Evolutionary conservation across 2,888 invertebrate species (phyloP).

Genomic region (Sialis lutaria): DNA sequence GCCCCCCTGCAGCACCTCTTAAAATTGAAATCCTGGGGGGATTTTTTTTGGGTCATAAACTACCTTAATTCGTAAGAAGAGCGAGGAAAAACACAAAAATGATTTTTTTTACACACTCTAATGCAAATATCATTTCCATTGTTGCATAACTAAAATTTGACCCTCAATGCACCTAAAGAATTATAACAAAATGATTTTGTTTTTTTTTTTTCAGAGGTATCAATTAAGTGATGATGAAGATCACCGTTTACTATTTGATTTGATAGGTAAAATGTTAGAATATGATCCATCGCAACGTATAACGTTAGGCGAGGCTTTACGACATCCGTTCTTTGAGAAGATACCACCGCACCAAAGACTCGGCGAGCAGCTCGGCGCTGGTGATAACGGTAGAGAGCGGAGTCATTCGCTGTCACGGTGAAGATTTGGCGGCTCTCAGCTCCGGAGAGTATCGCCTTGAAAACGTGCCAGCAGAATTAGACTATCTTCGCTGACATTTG

Average conservation of each 20-base stretch:
- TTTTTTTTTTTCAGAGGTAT: slow-evolving; percentile 54
- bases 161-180: too few species aligned
- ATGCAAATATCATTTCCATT: too few species aligned
- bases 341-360: slow-evolving; percentile 64
- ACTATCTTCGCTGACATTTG: too few species aligned
- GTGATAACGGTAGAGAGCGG: slow-evolving; percentile 39
- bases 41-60: too few species aligned
- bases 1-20: too few species aligned
- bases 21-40: too few species aligned
- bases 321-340: slow-evolving; percentile 85
- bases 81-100: too few species aligned
- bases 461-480: background rate
- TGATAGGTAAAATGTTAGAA: slow-evolving; percentile 90
- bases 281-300: slow-evolving; percentile 89
- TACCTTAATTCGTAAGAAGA: too few species aligned
- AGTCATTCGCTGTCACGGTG: slow-evolving; percentile 59
- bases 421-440: slow-evolving; percentile 23
- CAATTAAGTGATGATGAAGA: slow-evolving; percentile 76
- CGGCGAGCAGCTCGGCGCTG: slow-evolving; percentile 31
- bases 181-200: background rate
- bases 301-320: slow-evolving; percentile 70
- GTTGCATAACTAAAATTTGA: too few species aligned
- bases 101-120: too few species aligned
- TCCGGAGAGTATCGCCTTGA: slow-evolving; percentile 10
- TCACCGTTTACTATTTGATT: slow-evolving; percentile 83